Evolutionary conservation across 2,113 vertebrate genomes (phyloP).

Genomic region (Balaenoptera acutorostrata): DNA sequence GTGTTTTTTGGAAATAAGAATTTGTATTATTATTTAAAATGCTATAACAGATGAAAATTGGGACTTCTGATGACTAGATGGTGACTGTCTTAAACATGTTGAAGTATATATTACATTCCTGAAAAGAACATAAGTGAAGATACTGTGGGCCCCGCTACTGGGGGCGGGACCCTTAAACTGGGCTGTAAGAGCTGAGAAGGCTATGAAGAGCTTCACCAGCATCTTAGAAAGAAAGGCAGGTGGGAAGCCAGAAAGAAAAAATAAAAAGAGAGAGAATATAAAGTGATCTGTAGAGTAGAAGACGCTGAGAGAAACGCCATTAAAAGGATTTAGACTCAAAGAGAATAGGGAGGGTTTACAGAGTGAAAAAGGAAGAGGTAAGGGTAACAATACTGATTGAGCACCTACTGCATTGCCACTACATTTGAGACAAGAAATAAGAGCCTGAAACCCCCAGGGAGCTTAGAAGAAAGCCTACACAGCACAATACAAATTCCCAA

Average conservation of each 20-base stretch:
- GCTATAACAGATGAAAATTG: neutral
- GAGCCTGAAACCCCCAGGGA: neutral
- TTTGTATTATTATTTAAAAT: neutral
- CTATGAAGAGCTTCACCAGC: neutral
- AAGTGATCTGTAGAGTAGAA: neutral
- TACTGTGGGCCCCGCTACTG: neutral
- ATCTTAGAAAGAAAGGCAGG: neutral
- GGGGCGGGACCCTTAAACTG: rapidly evolving
- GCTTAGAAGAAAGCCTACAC: neutral
- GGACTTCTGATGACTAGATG: neutral
- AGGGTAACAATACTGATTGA: neutral
- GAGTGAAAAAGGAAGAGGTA: neutral
- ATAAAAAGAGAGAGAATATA: neutral
- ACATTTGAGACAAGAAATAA: neutral
- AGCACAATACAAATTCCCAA: neutral
- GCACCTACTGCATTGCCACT: neutral
- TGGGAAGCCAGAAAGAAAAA: neutral
- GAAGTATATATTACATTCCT: neutral
- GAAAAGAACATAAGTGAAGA: neutral
- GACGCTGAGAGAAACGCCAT: neutral
- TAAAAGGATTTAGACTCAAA: neutral
- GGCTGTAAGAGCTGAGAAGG: neutral
- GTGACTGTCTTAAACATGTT: neutral
- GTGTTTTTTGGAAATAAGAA: neutral
- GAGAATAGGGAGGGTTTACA: neutral